Base-by-base conservation (phyloP, 2,888 invertebrate genomes). In the Acanthococcus lagerstroemiae region DNA sequence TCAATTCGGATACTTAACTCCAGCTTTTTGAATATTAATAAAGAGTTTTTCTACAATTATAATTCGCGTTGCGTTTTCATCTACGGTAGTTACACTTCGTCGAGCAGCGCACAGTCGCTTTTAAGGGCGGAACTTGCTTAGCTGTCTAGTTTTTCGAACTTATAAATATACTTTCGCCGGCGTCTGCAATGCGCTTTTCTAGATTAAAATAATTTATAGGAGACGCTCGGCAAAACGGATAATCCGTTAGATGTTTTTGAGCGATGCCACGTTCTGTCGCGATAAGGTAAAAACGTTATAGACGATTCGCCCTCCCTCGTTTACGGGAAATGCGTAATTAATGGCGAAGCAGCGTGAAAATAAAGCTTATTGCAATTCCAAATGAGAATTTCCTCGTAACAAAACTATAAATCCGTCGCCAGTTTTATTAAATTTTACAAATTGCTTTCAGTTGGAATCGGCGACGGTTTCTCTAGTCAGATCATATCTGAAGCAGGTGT, bases 371-470 rank as follows among this genome's bases (percentile, higher is more conserved):
- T 37, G 37, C 37, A 37, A 37, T 37, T n/a, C 37, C n/a, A n/a
- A 37, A 37, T 37, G 37, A 37, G 37, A 37, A 37, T 37, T 37
- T 37, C n/a, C 37, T 37, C 37, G 37, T 37, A 37, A 37, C 61
- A 52, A 61, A 61, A 52, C 61, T 61, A 61, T 61, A 61, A 61
- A 61, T 61, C 61, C 61, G 61, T 52, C 52, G 61, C 50, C 52
- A 61, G 50, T 61, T 61, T 61, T 61, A 61, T 61, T 61, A 61
- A 61, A 61, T 61, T 61, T 61, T 61, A 61, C 61, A 61, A 61
- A 61, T 61, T 46, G 50, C 61, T 61, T 61, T 61, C 61, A 50
- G 46, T 61, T 52, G 45, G 45, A 24, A 58, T 45, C 58, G 37
- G 44, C 45, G 45, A 58, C 58, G 25, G 21, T 25, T 44, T 58